Evolutionary conservation across 2,888 invertebrate genomes (phyloP).

Genomic region (Notodonta ziczac): DNA sequence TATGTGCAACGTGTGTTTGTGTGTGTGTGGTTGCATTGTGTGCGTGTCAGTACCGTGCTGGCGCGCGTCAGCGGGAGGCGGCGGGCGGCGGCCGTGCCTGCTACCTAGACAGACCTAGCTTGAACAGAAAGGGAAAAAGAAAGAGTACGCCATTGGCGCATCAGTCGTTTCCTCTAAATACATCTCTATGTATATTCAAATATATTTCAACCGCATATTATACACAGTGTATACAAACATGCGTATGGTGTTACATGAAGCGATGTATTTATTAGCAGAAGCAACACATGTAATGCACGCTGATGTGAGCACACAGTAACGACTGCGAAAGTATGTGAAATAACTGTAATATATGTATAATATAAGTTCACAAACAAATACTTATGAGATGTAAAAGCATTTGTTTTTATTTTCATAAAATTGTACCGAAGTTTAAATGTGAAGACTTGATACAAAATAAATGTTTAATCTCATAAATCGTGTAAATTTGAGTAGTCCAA

Average conservation of each 20-base stretch:
- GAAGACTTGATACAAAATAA: neutral
- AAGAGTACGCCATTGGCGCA: conserved; percentile 81
- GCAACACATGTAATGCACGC: neutral
- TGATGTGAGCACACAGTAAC: neutral
- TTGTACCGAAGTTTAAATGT: neutral
- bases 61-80: conserved; percentile 67
- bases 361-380: too few relatives aligned
- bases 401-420: neutral
- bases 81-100: conserved; percentile 69
- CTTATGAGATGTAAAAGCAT: neutral
- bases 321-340: neutral
- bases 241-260: conserved; percentile 12
- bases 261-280: neutral
- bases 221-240: conserved; percentile 41
- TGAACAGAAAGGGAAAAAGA: conserved; percentile 83
- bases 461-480: neutral
- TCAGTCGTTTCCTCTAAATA: conserved; percentile 81
- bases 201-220: conserved; percentile 45
- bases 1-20: conserved; percentile 10
- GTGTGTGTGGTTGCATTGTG: conserved; percentile 29
- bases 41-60: conserved; percentile 77
- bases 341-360: neutral
- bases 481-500: neutral
- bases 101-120: conserved; percentile 85
- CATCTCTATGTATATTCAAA: conserved; percentile 52